Evolutionary conservation across 2,888 invertebrate species (phyloP).

Genomic region (Mesopsocus fuscifrons): DNA sequence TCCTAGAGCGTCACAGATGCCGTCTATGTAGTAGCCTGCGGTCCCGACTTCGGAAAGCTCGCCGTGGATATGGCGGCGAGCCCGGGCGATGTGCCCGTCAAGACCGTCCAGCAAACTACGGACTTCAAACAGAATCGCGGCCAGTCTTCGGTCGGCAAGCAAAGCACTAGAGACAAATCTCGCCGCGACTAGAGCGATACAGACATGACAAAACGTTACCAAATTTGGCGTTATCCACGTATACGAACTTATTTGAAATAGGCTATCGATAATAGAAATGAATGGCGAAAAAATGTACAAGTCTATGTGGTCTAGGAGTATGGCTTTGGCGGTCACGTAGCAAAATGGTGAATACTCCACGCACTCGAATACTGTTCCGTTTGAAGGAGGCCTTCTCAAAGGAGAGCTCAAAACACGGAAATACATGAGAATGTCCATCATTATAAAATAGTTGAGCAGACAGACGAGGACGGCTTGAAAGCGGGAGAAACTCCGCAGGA

Average conservation of each 20-base stretch:
- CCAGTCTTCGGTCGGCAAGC: slow-evolving; percentile 47
- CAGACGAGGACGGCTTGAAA: no score
- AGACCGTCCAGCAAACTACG: slow-evolving; percentile 69
- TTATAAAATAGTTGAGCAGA: slow-evolving; percentile 41
- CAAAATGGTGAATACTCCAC: slow-evolving; percentile 50
- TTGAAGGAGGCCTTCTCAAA: not conserved
- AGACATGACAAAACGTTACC: slow-evolving; percentile 62
- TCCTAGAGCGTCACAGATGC: slow-evolving; percentile 60
- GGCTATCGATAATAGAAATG: slow-evolving; percentile 49
- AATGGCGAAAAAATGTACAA: slow-evolving; percentile 66
- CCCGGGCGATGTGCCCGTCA: slow-evolving; percentile 71
- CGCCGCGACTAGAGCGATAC: slow-evolving; percentile 52
- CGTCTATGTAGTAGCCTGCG: slow-evolving; percentile 64
- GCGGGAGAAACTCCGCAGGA: no score
- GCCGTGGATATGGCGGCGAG: slow-evolving; percentile 50
- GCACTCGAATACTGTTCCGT: slow-evolving; percentile 18
- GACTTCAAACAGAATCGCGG: slow-evolving; percentile 57
- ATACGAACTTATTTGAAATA: slow-evolving; percentile 27
- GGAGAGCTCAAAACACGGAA: slow-evolving; percentile 48
- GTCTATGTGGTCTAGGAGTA: slow-evolving; percentile 66
- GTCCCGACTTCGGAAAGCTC: slow-evolving; percentile 66
- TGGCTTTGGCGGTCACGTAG: slow-evolving; percentile 62
- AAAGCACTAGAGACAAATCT: slow-evolving; percentile 55
- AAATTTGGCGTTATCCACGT: slow-evolving; percentile 57
- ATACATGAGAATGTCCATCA: slow-evolving; percentile 54